Base-by-base conservation (phyloP, 2,113 vertebrate species). In the Oostethus manadensis region DNA sequence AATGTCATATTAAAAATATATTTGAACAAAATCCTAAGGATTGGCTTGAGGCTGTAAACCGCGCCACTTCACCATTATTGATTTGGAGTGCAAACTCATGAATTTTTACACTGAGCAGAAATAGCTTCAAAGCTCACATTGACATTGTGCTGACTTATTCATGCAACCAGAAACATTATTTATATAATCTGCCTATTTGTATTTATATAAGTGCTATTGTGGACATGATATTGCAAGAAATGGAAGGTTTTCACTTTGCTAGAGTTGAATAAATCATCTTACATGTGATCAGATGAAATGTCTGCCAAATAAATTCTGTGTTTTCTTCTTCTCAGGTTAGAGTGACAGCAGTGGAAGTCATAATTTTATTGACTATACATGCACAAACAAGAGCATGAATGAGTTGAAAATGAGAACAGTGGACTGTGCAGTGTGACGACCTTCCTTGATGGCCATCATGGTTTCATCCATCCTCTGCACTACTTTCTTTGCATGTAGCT, bases 401-500 rank as follows among this genome's bases (percentile, higher is more conserved):
- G 22, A 71, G 40, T 46, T 68, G 55, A 48, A 44, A 58, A 58
- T 59, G 48, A 64, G 49, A 83, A 60, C 64, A 69, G 63, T 42
- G 58, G 42, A 76, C 56, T 64, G 56, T 48, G 61, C 29, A 49
- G 18, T 59, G 40, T 64, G 62, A 72, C 58, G 63, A 49, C 51
- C 51, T 38, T 9, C 35, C 69, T 71, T 70, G 51, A 71, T 64
- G 73, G 20, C 67, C 29, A 53, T 45, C 57, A 56, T 4, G 38
- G 43, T 35, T 7, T 33, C 29, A 33, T 38, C 17, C 33, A 49
- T 51, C 63, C 15, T 55, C 58, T 58, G 73, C 22, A n/a, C 80
- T 56, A 83, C 77, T 84, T 92, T 86, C 81, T 88, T 51, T 89
- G 89, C 66, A 90, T 76, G 79, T 92, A 92, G 68, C 85, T 92